A percentile compares a stretch with the other conserved stretches of the same genome.
Conservation (phyloP, 2,113 vertebrate species). For the Columba livia region DNA sequence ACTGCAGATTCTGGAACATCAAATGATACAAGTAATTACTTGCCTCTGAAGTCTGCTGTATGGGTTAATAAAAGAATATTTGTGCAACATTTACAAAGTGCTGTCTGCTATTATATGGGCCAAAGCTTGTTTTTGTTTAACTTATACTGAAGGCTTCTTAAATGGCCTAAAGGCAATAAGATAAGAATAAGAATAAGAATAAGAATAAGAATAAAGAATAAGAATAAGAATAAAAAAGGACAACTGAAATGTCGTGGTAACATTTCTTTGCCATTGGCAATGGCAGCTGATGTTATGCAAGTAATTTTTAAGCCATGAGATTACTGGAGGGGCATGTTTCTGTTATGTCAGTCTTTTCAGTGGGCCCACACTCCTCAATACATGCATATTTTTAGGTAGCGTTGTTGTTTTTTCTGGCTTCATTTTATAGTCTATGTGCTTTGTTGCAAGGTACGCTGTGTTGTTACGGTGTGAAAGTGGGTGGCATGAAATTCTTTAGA, state of each 20-base stretch:
- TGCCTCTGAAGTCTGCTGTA: neutral
- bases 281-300: neutral
- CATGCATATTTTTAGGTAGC: neutral
- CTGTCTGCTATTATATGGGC: neutral
- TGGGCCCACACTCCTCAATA: neutral
- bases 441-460: neutral
- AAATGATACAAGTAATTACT: neutral
- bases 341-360: neutral
- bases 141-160: neutral
- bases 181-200: too few species aligned
- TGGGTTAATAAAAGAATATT: neutral
- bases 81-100: neutral
- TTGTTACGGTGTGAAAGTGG: neutral
- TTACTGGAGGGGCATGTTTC: neutral
- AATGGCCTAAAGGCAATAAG: neutral
- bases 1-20: neutral
- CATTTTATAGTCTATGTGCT: neutral
- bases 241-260: neutral
- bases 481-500: neutral
- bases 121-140: neutral
- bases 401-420: neutral
- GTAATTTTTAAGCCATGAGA: neutral
- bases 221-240: neutral
- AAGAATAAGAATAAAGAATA: too few species aligned
- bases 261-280: neutral